These are phyloP conservation scores for Leptinotarsa juncta DNA, from an alignment of 2,888 invertebrate genomes.

Conservation along the genomic window DNA sequence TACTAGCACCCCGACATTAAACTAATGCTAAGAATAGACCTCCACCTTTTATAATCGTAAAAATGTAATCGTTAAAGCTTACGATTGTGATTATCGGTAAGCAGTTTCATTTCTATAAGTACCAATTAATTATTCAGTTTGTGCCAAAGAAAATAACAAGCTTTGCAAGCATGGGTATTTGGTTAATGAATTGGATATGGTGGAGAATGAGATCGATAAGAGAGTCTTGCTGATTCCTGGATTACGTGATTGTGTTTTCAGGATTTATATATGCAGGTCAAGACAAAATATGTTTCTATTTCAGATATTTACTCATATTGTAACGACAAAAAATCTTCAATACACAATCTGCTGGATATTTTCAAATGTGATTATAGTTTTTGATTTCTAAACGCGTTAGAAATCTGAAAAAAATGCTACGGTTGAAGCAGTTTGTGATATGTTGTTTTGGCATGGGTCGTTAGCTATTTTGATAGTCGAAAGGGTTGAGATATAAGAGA, in stretches of 20 bases:
- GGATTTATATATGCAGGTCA: no score
- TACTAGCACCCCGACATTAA: not conserved
- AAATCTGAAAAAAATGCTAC: no score
- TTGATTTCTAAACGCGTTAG: no score
- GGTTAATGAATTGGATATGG: slow-evolving; percentile 26
- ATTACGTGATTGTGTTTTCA: not conserved
- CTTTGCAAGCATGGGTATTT: slow-evolving; percentile 17
- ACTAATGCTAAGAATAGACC: not conserved
- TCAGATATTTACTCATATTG: no score
- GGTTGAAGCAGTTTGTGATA: no score
- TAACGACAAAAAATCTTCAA: no score
- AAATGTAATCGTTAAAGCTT: slow-evolving; percentile 14
- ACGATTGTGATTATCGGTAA: slow-evolving; percentile 27
- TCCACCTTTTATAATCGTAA: slow-evolving; percentile 4
- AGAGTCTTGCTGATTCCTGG: not conserved
- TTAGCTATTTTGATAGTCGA: no score
- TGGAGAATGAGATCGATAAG: not conserved
- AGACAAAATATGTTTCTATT: no score
- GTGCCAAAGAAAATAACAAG: slow-evolving; percentile 33
- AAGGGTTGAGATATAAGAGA: no score
- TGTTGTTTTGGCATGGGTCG: no score
- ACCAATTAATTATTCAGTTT: slow-evolving; percentile 36
- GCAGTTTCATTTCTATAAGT: slow-evolving; percentile 37
- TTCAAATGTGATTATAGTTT: no score
- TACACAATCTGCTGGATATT: no score